Conservation (phyloP, 2,797 vertebrate species). For the Polyboroides typus region DNA sequence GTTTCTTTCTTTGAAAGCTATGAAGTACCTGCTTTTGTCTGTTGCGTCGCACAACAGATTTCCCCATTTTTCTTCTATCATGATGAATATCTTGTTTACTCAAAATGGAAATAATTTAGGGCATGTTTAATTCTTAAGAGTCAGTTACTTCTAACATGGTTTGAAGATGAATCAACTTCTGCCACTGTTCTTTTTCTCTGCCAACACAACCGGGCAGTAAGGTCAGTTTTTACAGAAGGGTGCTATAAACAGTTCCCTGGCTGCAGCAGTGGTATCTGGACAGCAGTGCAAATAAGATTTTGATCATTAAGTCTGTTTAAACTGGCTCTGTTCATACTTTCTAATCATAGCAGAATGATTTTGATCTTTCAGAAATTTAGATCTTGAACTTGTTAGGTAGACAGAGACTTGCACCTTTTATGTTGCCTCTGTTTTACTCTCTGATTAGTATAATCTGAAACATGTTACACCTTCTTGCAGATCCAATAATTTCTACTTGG, state of each 20-base stretch:
- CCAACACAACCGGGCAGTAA: not conserved
- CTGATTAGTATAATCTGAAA: not conserved
- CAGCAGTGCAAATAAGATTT: not conserved
- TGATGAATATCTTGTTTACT: not conserved
- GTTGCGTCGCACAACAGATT: not conserved
- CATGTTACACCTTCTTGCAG: conserved; percentile 65
- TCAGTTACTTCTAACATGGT: not conserved
- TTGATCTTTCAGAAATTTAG: not conserved
- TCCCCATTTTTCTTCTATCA: not conserved
- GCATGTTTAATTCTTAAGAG: not conserved
- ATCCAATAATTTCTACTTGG: conserved; percentile 97
- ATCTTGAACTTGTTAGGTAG: not conserved
- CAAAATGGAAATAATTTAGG: not conserved
- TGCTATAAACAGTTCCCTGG: not conserved
- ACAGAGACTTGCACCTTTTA: not conserved
- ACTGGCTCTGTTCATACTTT: not conserved
- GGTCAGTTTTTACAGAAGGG: not conserved
- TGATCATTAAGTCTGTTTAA: not conserved
- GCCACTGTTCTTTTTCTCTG: not conserved
- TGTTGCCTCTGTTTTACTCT: not conserved
- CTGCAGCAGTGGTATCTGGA: conserved; percentile 12
- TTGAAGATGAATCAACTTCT: not conserved
- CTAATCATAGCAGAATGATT: not conserved
- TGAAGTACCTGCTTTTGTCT: not conserved
- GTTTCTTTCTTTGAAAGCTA: not conserved